phyloP scores from a whole-genome alignment of 2,797 vertebrate genomes.

The Thalassophryne amazonica region DNA sequence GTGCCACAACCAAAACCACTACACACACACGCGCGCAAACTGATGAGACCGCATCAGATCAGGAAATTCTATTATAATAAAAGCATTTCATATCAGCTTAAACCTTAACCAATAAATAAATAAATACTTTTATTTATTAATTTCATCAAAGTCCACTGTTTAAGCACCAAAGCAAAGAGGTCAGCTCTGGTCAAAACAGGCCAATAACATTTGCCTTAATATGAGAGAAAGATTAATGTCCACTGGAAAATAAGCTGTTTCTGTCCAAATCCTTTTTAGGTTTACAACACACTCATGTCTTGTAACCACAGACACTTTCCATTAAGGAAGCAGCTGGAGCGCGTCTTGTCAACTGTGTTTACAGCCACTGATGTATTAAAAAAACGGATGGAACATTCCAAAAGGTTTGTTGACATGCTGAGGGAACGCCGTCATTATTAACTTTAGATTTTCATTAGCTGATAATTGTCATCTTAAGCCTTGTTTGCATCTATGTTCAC shows the following conservation, averaged over 20 bases:
- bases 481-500: too few species aligned
- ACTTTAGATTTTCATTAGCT: slow-evolving; percentile 6
- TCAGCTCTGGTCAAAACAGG: background rate
- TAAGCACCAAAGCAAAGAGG: too few species aligned
- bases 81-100: too few species aligned
- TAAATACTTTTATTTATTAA: too few species aligned
- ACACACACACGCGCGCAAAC: too few species aligned
- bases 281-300: background rate
- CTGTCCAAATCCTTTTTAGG: background rate
- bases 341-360: slow-evolving; percentile 49
- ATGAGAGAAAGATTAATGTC: background rate
- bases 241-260: background rate
- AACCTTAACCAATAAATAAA: too few species aligned
- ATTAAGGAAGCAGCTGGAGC: slow-evolving; percentile 28
- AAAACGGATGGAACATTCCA: slow-evolving; percentile 53
- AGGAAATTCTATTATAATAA: too few species aligned
- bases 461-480: background rate
- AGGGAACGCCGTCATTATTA: slow-evolving; percentile 19
- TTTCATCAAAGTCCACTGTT: too few species aligned
- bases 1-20: too few species aligned
- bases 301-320: slow-evolving; percentile 1
- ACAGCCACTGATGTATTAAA: slow-evolving; percentile 33
- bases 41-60: too few species aligned
- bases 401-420: slow-evolving; percentile 22
- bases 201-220: background rate